Percentiles rank a stretch among this genome's conserved stretches.
These are phyloP conservation scores for Exocentrus adspersus DNA, from an alignment of 2,888 invertebrate genomes.

Conservation along the genomic window DNA sequence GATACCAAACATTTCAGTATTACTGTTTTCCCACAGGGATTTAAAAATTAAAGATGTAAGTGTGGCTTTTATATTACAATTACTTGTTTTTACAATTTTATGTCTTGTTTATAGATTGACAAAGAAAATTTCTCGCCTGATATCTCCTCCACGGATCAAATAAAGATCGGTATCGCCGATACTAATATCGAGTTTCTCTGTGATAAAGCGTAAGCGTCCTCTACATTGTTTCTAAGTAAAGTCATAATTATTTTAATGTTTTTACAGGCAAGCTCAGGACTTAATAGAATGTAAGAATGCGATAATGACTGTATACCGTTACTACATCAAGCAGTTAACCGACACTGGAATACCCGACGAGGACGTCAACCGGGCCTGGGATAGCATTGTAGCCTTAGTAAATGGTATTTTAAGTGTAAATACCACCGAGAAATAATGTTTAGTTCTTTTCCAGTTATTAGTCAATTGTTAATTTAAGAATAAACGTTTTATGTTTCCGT, in stretches of 20 bases:
- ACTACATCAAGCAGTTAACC: constrained; percentile 58
- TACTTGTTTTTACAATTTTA: no score
- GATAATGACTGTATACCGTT: constrained; percentile 50
- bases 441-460: neutral
- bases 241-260: no score
- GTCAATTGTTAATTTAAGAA: neutral
- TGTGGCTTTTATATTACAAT: no score
- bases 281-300: constrained; percentile 55
- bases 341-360: constrained; percentile 46
- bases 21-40: constrained; percentile 66
- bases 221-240: no score
- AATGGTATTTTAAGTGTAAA: constrained; percentile 42
- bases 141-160: constrained; percentile 46
- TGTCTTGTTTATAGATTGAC: constrained; percentile 47
- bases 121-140: constrained; percentile 35
- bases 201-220: constrained; percentile 59
- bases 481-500: neutral
- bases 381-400: constrained; percentile 46
- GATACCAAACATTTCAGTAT: constrained; percentile 68
- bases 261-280: constrained; percentile 66
- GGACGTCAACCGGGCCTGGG: constrained; percentile 49
- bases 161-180: constrained; percentile 57
- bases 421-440: constrained; percentile 6
- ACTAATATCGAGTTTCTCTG: constrained; percentile 60
- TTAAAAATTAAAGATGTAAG: constrained; percentile 53